Conservation (phyloP, 2,888 invertebrate genomes). For the Dicyrtoma fusca region DNA sequence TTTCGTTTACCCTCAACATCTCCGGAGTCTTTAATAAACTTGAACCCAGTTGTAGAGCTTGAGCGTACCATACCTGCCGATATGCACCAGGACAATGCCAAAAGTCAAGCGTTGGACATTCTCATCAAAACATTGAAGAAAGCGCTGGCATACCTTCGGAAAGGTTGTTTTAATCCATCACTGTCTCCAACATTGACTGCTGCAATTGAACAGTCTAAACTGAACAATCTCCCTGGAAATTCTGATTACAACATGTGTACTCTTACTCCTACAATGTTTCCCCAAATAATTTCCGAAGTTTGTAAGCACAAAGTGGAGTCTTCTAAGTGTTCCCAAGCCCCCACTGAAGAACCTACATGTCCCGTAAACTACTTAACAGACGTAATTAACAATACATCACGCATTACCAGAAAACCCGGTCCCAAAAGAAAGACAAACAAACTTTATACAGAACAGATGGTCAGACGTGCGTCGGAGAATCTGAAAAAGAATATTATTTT, state of each 20-base stretch:
- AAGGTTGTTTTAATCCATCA: slow-evolving; percentile 15
- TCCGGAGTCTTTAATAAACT: too few relatives aligned
- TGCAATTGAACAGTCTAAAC: not conserved
- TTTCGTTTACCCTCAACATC: too few relatives aligned
- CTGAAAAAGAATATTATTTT: slow-evolving; percentile 18
- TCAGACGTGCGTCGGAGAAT: not conserved
- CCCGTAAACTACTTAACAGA: not conserved
- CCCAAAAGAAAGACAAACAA: not conserved
- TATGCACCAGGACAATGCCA: not conserved
- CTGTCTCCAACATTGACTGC: not conserved
- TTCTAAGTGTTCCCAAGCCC: too few relatives aligned
- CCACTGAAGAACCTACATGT: too few relatives aligned
- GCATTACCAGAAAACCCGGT: not conserved
- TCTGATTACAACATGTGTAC: not conserved
- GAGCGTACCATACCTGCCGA: not conserved
- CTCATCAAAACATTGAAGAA: slow-evolving; percentile 10
- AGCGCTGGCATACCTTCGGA: not conserved
- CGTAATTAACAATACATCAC: too few relatives aligned
- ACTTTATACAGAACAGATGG: not conserved
- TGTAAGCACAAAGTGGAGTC: not conserved
- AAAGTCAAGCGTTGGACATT: slow-evolving; percentile 14
- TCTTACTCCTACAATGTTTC: not conserved
- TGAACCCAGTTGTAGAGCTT: not conserved
- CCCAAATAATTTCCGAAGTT: not conserved
- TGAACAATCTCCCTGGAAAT: not conserved